phyloP scores from a whole-genome alignment of 2,888 invertebrate genomes.

The Tetragnatha montana region DNA sequence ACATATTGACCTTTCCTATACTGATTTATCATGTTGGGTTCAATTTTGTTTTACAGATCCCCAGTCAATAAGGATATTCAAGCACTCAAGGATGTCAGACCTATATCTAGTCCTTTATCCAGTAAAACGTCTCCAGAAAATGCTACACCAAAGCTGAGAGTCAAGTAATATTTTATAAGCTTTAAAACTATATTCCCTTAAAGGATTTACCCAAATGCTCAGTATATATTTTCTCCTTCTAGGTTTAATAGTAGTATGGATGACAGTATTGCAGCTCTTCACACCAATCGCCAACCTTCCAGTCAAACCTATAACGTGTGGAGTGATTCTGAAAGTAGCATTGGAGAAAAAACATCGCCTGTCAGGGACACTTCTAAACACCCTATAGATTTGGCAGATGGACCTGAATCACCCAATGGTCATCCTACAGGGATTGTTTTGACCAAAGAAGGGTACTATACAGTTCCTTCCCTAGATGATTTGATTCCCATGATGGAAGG shows the following conservation, averaged over 20 bases:
- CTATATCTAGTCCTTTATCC: neutral
- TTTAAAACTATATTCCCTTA: neutral
- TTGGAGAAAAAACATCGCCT: slow-evolving; percentile 9
- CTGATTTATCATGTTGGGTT: neutral
- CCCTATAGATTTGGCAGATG: neutral
- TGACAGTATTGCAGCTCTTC: slow-evolving; percentile 70
- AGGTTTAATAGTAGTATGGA: slow-evolving; percentile 35
- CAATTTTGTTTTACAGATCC: neutral
- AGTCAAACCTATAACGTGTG: slow-evolving; percentile 34
- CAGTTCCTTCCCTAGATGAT: slow-evolving; percentile 89
- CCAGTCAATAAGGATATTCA: slow-evolving; percentile 2
- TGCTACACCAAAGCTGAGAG: slow-evolving; percentile 20
- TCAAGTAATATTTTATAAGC: slow-evolving; percentile 3
- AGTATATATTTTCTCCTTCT: slow-evolving; percentile 32
- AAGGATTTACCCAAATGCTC: neutral
- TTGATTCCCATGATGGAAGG: slow-evolving; percentile 83
- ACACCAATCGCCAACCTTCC: slow-evolving; percentile 73
- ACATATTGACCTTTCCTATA: too few relatives aligned
- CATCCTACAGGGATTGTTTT: slow-evolving; percentile 87
- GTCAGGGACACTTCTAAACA: neutral
- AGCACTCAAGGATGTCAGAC: slow-evolving; percentile 7
- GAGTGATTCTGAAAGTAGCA: slow-evolving; percentile 31
- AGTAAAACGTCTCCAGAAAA: neutral
- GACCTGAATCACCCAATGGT: neutral
- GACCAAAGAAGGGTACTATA: slow-evolving; percentile 90